Evolutionary conservation across 2,797 vertebrate genomes (phyloP).

Genomic region (Pipistrellus nathusii): DNA sequence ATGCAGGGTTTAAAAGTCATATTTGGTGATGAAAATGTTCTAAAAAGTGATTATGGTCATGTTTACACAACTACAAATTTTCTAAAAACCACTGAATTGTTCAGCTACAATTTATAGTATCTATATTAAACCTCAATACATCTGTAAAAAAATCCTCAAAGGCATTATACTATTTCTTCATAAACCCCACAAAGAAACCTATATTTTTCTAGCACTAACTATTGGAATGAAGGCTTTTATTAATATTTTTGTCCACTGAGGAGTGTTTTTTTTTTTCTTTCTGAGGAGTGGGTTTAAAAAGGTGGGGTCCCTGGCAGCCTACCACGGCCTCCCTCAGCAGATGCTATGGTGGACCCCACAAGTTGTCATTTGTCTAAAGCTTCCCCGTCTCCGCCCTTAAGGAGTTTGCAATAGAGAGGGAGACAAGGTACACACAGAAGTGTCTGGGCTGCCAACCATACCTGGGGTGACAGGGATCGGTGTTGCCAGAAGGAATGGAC

Average conservation of each 20-base stretch:
- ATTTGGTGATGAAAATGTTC: not conserved
- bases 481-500: not conserved
- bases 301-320: not conserved
- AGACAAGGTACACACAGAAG: not conserved
- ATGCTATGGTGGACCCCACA: not conserved
- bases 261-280: not conserved
- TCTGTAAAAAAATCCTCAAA: not conserved
- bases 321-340: not conserved
- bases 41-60: not conserved
- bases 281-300: not conserved
- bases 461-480: not conserved
- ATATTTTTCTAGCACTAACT: slow-evolving; percentile 9
- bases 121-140: slow-evolving; percentile 38
- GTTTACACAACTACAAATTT: not conserved
- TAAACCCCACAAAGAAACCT: slow-evolving; percentile 27
- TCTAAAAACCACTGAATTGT: not conserved
- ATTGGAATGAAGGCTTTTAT: not conserved
- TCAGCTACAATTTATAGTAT: slow-evolving; percentile 2
- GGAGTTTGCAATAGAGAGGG: not conserved
- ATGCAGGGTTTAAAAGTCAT: not conserved
- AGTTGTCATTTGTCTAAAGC: not conserved
- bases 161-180: slow-evolving; percentile 76
- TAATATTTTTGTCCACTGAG: not conserved
- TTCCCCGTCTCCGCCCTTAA: not conserved
- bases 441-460: not conserved